Base-by-base conservation (phyloP, 2,888 invertebrate species). In the Tiphia femorata region DNA sequence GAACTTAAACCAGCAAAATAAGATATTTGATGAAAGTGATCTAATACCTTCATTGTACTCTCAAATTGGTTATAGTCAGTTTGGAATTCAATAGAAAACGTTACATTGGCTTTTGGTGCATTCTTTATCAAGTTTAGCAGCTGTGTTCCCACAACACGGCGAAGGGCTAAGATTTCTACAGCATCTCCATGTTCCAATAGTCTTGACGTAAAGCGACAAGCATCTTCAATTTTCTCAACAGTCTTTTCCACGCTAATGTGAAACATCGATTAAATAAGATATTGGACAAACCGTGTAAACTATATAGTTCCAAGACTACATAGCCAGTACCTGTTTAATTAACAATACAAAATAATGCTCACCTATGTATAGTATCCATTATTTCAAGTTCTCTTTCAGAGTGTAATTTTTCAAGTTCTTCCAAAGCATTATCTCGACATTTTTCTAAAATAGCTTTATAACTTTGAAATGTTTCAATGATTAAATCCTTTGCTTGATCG, bases 321-420 rank as follows among this genome's bases (percentile, higher is more conserved):
- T 0, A 38, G 16, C 1, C 8, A 10, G 30, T n/a, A n/a, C n/a
- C n/a, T n/a, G n/a, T n/a, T 43, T 19, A 5, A 44, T 10, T 12
- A 40, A 54, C 10, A 37, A 7, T 16, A 19, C 5, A 40, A 6
- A 30, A 51, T 48, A 41, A 14, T 29, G 2, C 23, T 30, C 70
- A 84, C 84, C 80, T 90, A 77, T 93, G 92, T 77, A 92, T 90
- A 60, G 92, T 87, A 79, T 96, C 95, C 95, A 96, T 96, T 27
- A 96, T 91, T 82, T 92, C 91, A 30, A 96, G 86, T 83, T 96
- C 96, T 58, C 95, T 89, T 76, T 92, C 91, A 57, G 92, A 92
- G 82, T 97, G 96, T 62, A 94, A 83, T 64, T 88, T 88, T 72
- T 91, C 90, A 40, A 95, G 86, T 76, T 92, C 90, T 65, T 89